Conservation (phyloP, 2,797 vertebrate genomes). For the Argya squamiceps region DNA sequence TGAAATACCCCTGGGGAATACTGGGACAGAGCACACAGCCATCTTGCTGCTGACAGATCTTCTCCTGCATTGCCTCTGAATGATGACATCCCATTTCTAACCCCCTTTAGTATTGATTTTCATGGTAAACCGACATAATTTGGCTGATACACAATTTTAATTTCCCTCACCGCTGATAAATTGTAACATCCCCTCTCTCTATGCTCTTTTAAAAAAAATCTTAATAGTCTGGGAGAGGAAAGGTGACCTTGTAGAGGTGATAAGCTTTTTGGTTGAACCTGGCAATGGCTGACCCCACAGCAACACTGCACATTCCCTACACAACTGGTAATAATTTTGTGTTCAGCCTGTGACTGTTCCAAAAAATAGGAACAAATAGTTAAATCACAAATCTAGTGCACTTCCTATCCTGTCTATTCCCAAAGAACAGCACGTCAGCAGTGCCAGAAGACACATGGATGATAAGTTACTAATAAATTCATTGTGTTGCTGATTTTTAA, state of each 20-base stretch:
- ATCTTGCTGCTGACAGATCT: neutral
- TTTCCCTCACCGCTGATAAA: neutral
- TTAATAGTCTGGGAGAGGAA: neutral
- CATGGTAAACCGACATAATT: neutral
- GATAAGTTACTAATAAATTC: constrained; percentile 59
- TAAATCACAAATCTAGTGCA: neutral
- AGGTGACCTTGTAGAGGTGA: neutral
- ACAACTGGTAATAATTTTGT: constrained; percentile 37
- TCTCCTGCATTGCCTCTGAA: neutral
- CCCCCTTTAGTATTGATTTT: neutral
- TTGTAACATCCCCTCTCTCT: neutral
- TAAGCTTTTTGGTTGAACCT: neutral
- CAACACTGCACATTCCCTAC: neutral
- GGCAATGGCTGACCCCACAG: neutral
- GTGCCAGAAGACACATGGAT: constrained; percentile 51
- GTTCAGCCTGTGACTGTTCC: constrained; percentile 3
- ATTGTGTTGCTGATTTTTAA: constrained; percentile 55
- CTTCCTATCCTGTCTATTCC: constrained; percentile 46
- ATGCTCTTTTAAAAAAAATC: neutral
- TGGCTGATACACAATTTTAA: neutral
- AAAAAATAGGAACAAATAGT: constrained; percentile 42
- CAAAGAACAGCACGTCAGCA: constrained; percentile 37
- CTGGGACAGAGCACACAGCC: neutral
- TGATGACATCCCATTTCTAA: neutral
- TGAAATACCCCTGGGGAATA: neutral